Evolutionary conservation across 2,113 vertebrate genomes (phyloP).

Genomic region (Plecturocebus donacophilus): DNA sequence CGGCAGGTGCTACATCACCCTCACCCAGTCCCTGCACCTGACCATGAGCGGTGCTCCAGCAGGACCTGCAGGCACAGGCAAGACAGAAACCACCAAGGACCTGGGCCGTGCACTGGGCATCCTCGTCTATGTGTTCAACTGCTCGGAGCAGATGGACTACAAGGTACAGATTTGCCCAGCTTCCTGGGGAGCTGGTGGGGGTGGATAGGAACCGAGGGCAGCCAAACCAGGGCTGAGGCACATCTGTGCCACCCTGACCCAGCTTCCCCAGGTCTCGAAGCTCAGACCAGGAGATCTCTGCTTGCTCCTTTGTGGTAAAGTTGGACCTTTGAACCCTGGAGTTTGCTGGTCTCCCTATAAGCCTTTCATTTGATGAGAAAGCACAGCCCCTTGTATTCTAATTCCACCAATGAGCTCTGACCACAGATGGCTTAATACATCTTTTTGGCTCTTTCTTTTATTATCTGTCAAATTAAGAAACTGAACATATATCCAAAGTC

Average conservation of each 20-base stretch:
- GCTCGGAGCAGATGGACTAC: slow-evolving; percentile 99
- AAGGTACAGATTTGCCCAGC: slow-evolving; percentile 86
- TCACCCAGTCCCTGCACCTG: slow-evolving; percentile 96
- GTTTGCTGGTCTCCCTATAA: not conserved
- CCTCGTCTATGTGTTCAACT: slow-evolving; percentile 99
- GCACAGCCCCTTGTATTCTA: not conserved
- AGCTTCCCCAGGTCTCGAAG: not conserved
- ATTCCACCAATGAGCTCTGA: not conserved
- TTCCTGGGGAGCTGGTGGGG: too few species aligned
- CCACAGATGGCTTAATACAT: not conserved
- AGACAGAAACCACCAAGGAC: slow-evolving; percentile 98
- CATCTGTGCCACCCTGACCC: fast-evolving
- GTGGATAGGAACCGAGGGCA: fast-evolving
- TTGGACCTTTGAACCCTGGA: not conserved
- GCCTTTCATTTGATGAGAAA: not conserved
- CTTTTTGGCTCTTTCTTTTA: not conserved
- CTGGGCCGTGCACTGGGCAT: slow-evolving; percentile 94
- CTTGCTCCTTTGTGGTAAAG: not conserved
- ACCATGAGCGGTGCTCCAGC: slow-evolving; percentile 96
- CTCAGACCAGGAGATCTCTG: not conserved
- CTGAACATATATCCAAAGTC: not conserved
- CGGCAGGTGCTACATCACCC: slow-evolving; percentile 95
- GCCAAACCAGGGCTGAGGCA: not conserved
- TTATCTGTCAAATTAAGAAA: not conserved
- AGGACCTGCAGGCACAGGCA: slow-evolving; percentile 96